Base-by-base conservation (phyloP, 64 coral and sea anemone species). In the Catalaphyllia jardinei region DNA sequence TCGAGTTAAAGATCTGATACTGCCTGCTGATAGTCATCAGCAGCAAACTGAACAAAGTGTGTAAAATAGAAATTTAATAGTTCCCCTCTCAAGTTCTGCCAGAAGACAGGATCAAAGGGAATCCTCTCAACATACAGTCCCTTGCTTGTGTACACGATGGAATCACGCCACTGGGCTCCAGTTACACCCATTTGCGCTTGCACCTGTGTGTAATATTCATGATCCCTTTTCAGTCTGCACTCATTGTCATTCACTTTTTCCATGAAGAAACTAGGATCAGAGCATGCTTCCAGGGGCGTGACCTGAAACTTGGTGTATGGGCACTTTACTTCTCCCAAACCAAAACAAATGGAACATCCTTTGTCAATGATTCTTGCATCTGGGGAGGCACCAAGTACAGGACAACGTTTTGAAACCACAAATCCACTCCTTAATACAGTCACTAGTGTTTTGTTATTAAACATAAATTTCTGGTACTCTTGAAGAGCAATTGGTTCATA, bases 191-290 rank as follows among this genome's bases (percentile, higher is more conserved):
- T 24, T 62, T 65, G 73, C 33, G 73, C 73, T 63, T 88, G 86
- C 55, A 88, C 73, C 76, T 88, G 86, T 5, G 86, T 24, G 18
- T 88, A 78, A 25, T 88, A 88, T 39, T 29, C 11, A 46, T 88
- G 74, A 9, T 59, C 30, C 8, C 60, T 42, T n/a, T 89, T 89
- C 4, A 89, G 74, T 65, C 31, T 90, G 27, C 87, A 79, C 1
- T 79, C 6, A 29, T 30, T 80, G 14, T 73, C 77, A 46, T 24
- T 57, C 2, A 71, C 17, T 71, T 90, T 81, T 42, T 82, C 88
- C 88, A 90, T 90, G 52, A 90, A 90, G 55, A 82, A 90, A 54
- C 29, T 74, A 10, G 64, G 12, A 80, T 90, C 88, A 14, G 77
- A 79, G 8, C 88, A 81, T 60, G 77, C 88, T 8, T 90, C 88